Conservation (phyloP, 2,888 invertebrate species). For the Meiosimyza platycephala region DNA sequence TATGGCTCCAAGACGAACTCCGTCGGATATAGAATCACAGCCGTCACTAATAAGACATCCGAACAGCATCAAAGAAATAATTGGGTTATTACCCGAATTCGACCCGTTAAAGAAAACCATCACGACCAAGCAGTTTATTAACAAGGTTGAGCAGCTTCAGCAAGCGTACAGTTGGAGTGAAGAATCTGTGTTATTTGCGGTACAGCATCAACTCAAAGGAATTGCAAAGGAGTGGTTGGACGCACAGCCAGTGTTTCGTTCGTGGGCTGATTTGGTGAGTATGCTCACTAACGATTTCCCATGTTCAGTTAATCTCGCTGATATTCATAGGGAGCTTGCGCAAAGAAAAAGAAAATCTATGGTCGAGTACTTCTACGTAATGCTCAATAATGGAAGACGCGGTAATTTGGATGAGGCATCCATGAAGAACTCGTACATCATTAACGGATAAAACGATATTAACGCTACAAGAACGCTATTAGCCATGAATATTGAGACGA, state of each 20-base stretch:
- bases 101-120: too few relatives aligned
- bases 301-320: not conserved
- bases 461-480: not conserved
- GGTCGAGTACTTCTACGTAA: not conserved
- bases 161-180: conserved; percentile 27
- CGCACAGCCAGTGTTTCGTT: conserved; percentile 33
- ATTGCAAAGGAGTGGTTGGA: conserved; percentile 34
- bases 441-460: not conserved
- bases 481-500: conserved; percentile 5
- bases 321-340: not conserved
- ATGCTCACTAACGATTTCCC: conserved; percentile 4
- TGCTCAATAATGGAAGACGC: not conserved
- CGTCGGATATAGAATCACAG: not conserved
- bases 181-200: conserved; percentile 29
- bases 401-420: not conserved
- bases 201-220: conserved; percentile 27
- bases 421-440: not conserved
- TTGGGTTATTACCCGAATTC: not conserved
- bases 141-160: conserved; percentile 8
- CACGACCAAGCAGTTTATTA: conserved; percentile 8
- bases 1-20: not conserved
- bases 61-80: too few relatives aligned
- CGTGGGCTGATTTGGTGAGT: conserved; percentile 3
- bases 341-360: not conserved
- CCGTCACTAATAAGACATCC: not conserved